Evolutionary conservation across 2,113 vertebrate genomes (phyloP).

Genomic region (Thomomys bottae): DNA sequence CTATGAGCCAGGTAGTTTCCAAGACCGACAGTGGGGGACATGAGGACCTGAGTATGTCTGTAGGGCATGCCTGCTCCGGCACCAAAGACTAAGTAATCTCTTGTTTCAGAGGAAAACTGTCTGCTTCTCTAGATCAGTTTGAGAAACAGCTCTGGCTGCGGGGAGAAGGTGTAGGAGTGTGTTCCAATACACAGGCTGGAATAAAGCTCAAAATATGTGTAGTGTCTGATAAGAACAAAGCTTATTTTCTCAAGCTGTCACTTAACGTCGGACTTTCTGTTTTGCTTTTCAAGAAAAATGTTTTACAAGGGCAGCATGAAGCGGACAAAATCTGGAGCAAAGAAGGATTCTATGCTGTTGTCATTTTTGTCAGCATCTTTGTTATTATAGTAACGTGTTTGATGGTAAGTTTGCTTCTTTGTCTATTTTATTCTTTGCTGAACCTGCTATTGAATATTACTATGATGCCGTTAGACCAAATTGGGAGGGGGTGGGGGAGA

Average conservation of each 20-base stretch:
- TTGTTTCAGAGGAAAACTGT: fast-evolving
- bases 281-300: slow-evolving; percentile 92
- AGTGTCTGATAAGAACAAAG: slow-evolving; percentile 65
- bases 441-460: slow-evolving; percentile 53
- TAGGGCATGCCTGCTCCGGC: background rate
- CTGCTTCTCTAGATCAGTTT: background rate
- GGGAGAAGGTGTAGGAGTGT: slow-evolving; percentile 52
- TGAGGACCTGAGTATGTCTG: background rate
- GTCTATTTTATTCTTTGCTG: slow-evolving; percentile 53
- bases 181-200: slow-evolving; percentile 57
- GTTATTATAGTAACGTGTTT: slow-evolving; percentile 94
- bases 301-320: slow-evolving; percentile 93
- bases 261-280: slow-evolving; percentile 79
- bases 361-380: slow-evolving; percentile 97
- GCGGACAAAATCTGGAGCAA: slow-evolving; percentile 93
- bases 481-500: slow-evolving; percentile 11
- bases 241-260: slow-evolving; percentile 49
- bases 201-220: slow-evolving; percentile 72
- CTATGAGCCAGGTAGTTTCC: slow-evolving; percentile 72
- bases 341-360: slow-evolving; percentile 92
- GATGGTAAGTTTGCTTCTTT: slow-evolving; percentile 91
- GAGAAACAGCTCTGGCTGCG: background rate
- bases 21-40: background rate
- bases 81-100: background rate
- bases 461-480: slow-evolving; percentile 32